A percentile compares a stretch with the other conserved stretches of the same genome.
phyloP scores from a whole-genome alignment of 1,140 invertebrate genomes.

The Pogonomyrmex barbatus region DNA sequence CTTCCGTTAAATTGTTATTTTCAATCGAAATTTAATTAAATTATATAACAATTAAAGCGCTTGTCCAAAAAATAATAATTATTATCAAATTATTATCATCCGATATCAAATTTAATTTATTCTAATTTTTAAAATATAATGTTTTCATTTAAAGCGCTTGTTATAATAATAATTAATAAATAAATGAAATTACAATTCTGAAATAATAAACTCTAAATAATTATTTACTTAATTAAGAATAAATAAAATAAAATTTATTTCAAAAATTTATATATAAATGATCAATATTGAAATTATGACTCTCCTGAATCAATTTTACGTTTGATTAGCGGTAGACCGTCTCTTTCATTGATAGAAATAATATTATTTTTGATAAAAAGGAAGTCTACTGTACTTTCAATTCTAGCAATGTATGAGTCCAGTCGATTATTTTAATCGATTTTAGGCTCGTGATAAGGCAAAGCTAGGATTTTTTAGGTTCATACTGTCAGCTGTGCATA shows the following conservation, averaged over 20 bases:
- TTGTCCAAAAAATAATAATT: background rate
- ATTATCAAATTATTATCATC: constrained; percentile 24
- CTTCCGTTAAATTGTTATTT: constrained; percentile 28
- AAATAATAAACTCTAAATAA: background rate
- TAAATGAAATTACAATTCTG: constrained; percentile 21
- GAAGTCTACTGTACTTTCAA: constrained; percentile 52
- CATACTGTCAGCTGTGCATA: constrained; percentile 84
- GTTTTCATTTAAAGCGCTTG: background rate
- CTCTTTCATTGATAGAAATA: constrained; percentile 7
- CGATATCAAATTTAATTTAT: background rate
- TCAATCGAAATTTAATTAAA: background rate
- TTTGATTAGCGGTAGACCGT: background rate
- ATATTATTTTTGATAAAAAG: constrained; percentile 45
- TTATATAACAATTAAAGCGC: background rate
- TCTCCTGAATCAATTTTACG: constrained; percentile 32
- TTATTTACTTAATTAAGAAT: background rate
- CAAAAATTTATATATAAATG: background rate
- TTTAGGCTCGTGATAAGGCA: constrained; percentile 63
- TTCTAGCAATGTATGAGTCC: constrained; percentile 24
- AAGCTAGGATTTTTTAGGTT: constrained; percentile 76
- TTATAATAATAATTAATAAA: constrained; percentile 16
- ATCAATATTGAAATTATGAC: background rate
- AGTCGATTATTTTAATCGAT: constrained; percentile 11
- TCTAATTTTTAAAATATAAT: background rate
- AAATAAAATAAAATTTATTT: background rate